phyloP scores from a whole-genome alignment of 1,140 invertebrate genomes.

The Danaus plexippus region DNA sequence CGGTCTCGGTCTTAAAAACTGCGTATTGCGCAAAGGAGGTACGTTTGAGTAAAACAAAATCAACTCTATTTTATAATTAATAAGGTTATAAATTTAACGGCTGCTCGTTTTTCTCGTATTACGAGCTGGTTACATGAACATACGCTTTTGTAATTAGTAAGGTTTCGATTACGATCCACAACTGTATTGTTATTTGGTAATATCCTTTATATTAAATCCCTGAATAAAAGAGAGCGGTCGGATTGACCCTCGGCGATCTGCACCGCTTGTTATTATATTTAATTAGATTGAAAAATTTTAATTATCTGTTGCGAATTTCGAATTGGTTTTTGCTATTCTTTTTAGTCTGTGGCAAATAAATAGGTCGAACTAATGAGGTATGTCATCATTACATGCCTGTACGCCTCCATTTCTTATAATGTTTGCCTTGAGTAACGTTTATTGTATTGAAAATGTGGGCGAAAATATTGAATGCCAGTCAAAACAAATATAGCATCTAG shows the following conservation, averaged over 20 bases:
- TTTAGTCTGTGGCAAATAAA: too few relatives aligned
- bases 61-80: constrained; percentile 9
- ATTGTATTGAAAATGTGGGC: constrained; percentile 14
- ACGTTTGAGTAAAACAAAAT: not conserved
- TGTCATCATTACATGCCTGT: not conserved
- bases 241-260: constrained; percentile 16
- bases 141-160: constrained; percentile 29
- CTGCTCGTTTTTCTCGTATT: constrained; percentile 14
- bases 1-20: constrained; percentile 23
- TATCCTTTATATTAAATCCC: constrained; percentile 26
- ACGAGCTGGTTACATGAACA: constrained; percentile 28
- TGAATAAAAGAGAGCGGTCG: constrained; percentile 21
- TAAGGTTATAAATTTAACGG: constrained; percentile 6
- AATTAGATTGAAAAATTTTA: constrained; percentile 2
- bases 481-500: not conserved
- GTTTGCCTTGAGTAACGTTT: constrained; percentile 8
- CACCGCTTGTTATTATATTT: constrained; percentile 6
- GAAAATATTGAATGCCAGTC: constrained; percentile 10
- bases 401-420: constrained; percentile 9
- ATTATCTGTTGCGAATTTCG: constrained; percentile 2
- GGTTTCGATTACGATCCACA: constrained; percentile 32
- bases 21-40: constrained; percentile 23
- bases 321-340: constrained; percentile 1
- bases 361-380: too few relatives aligned
- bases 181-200: constrained; percentile 34